These are phyloP conservation scores for Helicoverpa zea DNA, from an alignment of 1,140 invertebrate species.

Conservation along the genomic window DNA sequence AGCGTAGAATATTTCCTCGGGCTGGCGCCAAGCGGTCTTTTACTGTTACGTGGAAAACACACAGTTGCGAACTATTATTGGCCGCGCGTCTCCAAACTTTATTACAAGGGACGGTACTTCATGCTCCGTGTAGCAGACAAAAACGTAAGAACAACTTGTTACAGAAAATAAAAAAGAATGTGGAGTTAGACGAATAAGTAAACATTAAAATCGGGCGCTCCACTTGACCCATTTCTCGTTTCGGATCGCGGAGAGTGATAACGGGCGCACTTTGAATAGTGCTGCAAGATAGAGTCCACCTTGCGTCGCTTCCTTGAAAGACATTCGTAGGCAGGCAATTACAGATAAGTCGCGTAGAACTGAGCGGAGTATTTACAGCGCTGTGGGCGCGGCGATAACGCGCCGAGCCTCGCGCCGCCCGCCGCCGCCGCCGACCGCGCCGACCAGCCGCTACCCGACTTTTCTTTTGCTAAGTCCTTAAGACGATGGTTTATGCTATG, in stretches of 20 bases:
- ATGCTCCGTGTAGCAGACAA: conserved; percentile 98
- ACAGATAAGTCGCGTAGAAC: conserved; percentile 83
- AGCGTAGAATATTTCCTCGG: conserved; percentile 98
- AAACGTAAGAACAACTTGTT: conserved; percentile 90
- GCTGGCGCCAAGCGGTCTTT: conserved; percentile 98
- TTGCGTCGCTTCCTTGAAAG: conserved; percentile 81
- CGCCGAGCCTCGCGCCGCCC: conserved; percentile 27
- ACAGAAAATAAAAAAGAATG: conserved; percentile 41
- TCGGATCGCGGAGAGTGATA: conserved; percentile 72
- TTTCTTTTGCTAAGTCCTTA: conserved; percentile 16
- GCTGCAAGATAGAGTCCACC: conserved; percentile 78
- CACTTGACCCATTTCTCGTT: conserved; percentile 76
- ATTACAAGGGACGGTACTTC: conserved; percentile 98
- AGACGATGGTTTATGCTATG: not conserved
- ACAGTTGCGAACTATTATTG: conserved; percentile 99
- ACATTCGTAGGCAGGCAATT: conserved; percentile 84
- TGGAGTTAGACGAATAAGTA: conserved; percentile 58
- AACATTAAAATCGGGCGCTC: conserved; percentile 65
- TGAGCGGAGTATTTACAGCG: conserved; percentile 81
- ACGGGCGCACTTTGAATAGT: conserved; percentile 71
- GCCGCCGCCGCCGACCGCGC: conserved; percentile 19
- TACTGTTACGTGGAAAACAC: conserved; percentile 97
- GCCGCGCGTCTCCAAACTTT: conserved; percentile 98
- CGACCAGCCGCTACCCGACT: conserved; percentile 13
- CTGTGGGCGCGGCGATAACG: conserved; percentile 73